Base-by-base conservation (phyloP, 35 echinoderm and acorn worm species). In the Anneissia japonica region DNA sequence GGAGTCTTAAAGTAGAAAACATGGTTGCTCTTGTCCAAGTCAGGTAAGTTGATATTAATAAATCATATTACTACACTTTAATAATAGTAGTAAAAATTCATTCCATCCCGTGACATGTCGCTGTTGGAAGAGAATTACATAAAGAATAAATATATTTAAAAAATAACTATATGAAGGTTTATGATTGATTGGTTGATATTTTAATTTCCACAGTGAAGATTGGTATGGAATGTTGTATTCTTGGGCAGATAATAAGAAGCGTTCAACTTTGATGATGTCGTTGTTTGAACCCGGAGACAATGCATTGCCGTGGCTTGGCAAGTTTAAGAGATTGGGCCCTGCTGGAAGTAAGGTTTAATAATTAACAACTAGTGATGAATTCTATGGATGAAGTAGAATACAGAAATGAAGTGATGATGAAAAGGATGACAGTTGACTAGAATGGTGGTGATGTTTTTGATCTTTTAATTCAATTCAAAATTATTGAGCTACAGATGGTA, bases 141-240 rank as follows among this genome's bases (percentile, higher is more conserved):
- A n/a, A n/a, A n/a, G n/a, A n/a, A n/a, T n/a, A n/a, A n/a, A n/a
- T n/a, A n/a, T n/a, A n/a, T n/a, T n/a, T n/a, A n/a, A n/a, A n/a
- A n/a, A n/a, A n/a, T n/a, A n/a, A n/a, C n/a, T n/a, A n/a, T n/a
- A n/a, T n/a, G n/a, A n/a, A n/a, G n/a, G n/a, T n/a, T n/a, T n/a
- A n/a, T n/a, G n/a, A n/a, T n/a, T n/a, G n/a, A n/a, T n/a, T n/a
- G n/a, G n/a, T n/a, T n/a, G n/a, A n/a, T n/a, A n/a, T n/a, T n/a
- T n/a, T n/a, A n/a, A n/a, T n/a, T 38, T 73, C 45, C 10, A 74
- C 85, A 97, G 95, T 28, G 86, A 87, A 14, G 85, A 91, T 33
- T 99, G 96, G 96, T 99, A 99, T 84, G 92, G 96, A 28, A 86
- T 99, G 46, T 74, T 99, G 51, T 93, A 94, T 46, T 99, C 96